Conservation (phyloP, 2,113 vertebrate genomes). For the Phaethon lepturus region DNA sequence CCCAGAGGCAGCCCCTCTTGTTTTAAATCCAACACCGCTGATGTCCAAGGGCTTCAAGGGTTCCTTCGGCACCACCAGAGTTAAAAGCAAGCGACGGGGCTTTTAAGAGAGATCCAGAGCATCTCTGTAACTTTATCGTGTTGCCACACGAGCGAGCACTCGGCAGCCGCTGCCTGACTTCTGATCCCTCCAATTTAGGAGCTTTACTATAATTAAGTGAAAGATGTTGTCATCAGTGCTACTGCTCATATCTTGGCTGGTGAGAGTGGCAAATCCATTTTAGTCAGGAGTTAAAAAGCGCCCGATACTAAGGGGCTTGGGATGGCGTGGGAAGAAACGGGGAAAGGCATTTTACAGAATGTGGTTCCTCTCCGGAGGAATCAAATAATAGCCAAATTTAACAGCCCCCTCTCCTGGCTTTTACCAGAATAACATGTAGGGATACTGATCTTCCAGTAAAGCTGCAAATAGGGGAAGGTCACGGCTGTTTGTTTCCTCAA, state of each 20-base stretch:
- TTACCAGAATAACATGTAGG: not conserved
- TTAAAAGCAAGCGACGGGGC: not conserved
- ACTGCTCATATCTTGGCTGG: fast-evolving
- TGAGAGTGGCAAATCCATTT: fast-evolving
- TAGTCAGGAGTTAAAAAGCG: not conserved
- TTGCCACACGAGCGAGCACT: fast-evolving
- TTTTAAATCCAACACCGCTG: not conserved
- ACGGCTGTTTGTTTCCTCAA: not conserved
- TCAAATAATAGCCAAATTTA: not conserved
- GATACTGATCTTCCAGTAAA: fast-evolving
- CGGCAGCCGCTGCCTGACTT: not conserved
- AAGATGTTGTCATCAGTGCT: not conserved
- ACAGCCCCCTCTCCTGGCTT: conserved; percentile 46
- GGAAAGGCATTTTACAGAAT: fast-evolving
- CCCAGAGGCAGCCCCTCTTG: not conserved
- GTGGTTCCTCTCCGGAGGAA: fast-evolving
- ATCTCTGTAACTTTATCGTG: not conserved
- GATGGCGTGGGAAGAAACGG: fast-evolving
- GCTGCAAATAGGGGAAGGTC: fast-evolving
- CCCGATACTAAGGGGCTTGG: fast-evolving
- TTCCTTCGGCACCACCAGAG: not conserved
- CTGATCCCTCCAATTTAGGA: fast-evolving
- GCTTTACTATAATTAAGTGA: not conserved
- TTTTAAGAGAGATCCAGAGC: not conserved
- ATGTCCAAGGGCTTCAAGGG: not conserved